Evolutionary conservation across 2,888 invertebrate genomes (phyloP), one percentile per base, ranked within the genome.

Genomic region (Phania funesta): DNA sequence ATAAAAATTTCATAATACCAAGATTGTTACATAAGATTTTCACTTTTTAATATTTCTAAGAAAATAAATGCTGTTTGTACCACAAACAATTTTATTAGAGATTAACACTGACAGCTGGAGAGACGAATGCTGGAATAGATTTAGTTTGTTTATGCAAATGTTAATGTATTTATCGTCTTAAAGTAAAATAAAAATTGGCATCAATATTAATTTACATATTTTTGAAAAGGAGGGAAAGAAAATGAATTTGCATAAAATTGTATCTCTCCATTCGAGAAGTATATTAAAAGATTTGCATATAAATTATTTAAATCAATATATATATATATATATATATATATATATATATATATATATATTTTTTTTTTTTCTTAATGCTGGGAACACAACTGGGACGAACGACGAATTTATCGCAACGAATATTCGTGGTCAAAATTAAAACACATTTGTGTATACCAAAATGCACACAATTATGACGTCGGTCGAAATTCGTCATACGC

Each of bases 1-100:
- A 44, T 22, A 70, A 35, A 79, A 64, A 80, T 80, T 74, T 70
- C 62, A 64, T 74, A 80, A 80, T 70, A 68, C 32, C 46, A 74
- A 62, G 24, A 56, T 1, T 64, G 32, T 80, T 80, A 56, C 74
- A 64, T 80, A 80, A 80, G 80, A 50, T 70, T 80, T 80, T 80
- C 68, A 74, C 68, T 80, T 80, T 70, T 67, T 18, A 26, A 24
- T 32, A 22, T 24, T 41, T 13, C 3, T 18, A 7, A 32, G 32
- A 1, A 7, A 5, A 5, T 32, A 32, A 32, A 32, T 11, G 5
- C 3, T 38, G 13, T 38, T 38, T 38, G 2, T 38, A 11, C n/a
- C 13, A 13, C n/a, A 1, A 38, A 3, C 35, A 38, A 3, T 44
- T 18, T 38, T n/a, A n/a, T 46, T 16, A 8, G 1, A 13, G 11